Base-by-base conservation (phyloP, 2,797 vertebrate genomes). In the Rhynchonycteris naso region DNA sequence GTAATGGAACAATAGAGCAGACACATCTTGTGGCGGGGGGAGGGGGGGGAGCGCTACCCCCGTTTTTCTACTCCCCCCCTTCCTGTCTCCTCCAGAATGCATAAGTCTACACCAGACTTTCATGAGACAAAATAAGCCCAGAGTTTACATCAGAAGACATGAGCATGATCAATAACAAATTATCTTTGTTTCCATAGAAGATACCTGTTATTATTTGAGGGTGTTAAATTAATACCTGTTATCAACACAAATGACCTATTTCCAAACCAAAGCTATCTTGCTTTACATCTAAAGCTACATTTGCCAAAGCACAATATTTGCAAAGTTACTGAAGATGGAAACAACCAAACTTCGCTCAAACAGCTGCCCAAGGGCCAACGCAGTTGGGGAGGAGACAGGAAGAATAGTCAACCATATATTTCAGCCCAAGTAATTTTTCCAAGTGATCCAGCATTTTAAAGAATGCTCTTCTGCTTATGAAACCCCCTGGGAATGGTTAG, bases 371-470 rank as follows among this genome's bases (percentile, higher is more conserved):
- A 72, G 76, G 88, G 88, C 65, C 86, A 96, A 68, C 74, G 43
- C 59, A 87, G 88, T 82, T 84, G 82, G 90, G 21, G 47, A 85
- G 33, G 97, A 93, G 16, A 8, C 4, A 61, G 93, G 92, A 78
- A 94, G 93, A 96, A 0, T 5, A 95, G 79, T 65, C 88, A 97
- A 56, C 7, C 66, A 50, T 95, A 79, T 59, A 65, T 94, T 98
- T 98, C 93, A 97, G 91, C 88, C 76, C 93, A 82, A 93, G 92
- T 52, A 92, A 92, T 95, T 97, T 98, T 92, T 92, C 89, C 69
- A 11, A 94, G 43, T 74, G 65, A 86, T 91, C 19, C 59, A 28
- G 50, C 52, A 52, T 93, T 1, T 0, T 69, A 80, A 97, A 97
- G 91, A 88, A 90, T 24, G 19, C 18, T 24, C 43, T 90, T 87